Base-by-base conservation (phyloP, 1,140 invertebrate genomes). In the Monochamus saltuarius region DNA sequence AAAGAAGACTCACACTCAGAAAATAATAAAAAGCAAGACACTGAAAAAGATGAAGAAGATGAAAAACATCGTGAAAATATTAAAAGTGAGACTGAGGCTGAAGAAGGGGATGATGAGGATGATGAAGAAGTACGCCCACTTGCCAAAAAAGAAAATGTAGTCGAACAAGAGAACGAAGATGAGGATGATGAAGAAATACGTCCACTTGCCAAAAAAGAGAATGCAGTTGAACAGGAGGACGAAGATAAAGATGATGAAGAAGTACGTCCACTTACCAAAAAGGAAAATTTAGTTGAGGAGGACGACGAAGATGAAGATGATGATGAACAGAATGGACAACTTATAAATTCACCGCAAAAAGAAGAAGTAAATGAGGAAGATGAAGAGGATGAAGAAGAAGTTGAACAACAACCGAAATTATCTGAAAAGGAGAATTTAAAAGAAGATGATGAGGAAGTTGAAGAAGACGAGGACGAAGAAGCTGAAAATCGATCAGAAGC, bases 241-340 rank as follows among this genome's bases (percentile, higher is more conserved):
- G 22, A 29, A 29, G 22, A 29, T 2, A 6, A 29, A 3, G 22
- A 29, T 6, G 22, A n/a, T n/a, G n/a, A n/a, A n/a, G n/a, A n/a
- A n/a, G n/a, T n/a, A n/a, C n/a, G n/a, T n/a, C n/a, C n/a, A n/a
- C n/a, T n/a, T n/a, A n/a, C n/a, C n/a, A n/a, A 29, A 29, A 29
- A 29, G 22, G 22, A 29, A 29, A 29, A 29, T 29, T 29, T 29
- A 13, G 40, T 7, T 11, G 42, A 35, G 35, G 36, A 37, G 37
- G 36, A 11, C 9, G 62, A 65, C 38, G 51, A 45, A 8, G 38
- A 56, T 38, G 46, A 46, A n/a, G 42, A 63, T 17, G 49, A 56
- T 3, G 22, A 17, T 9, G 37, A 17, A 19, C 13, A 54, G 40
- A 29, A 51, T n/a, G 11, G 17, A 11, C n/a, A 8, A 7, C 16